Base-by-base conservation (phyloP, 2,797 vertebrate genomes). In the Sebastolobus altivelis region DNA sequence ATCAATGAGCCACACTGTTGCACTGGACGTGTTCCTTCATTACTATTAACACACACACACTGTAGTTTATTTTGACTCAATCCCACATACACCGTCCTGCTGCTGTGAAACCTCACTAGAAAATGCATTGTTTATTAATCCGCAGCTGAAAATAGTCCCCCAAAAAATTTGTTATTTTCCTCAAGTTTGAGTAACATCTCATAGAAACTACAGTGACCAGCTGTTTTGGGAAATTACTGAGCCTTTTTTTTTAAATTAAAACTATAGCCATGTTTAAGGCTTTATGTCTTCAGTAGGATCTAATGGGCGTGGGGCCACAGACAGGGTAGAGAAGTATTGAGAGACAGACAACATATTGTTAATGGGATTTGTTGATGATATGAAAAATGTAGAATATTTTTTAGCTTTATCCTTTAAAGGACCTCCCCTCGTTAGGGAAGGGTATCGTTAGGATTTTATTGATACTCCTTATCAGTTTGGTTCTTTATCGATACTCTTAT, bases 131-230 rank as follows among this genome's bases (percentile, higher is more conserved):
- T 63, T 58, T 68, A 33, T 75, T 38, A 55, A 46, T 69, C 27
- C 35, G 13, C 56, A 22, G 25, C 6, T 38, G n/a, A 63, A 80
- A 75, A 3, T 75, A 68, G 49, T 62, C 29, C 46, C 43, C 46
- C 13, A 20, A 25, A 0, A 25, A 55, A 40, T 33, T 3, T n/a
- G 33, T 4, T 13, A 13, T n/a, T 67, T n/a, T 1, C 3, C 37
- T 35, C 5, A 7, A 0, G 13, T 25, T 52, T 60, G 8, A 60
- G 54, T 12, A 38, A 31, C 2, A 6, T 59, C 43, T 59, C 4
- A 12, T 12, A 29, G 33, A 66, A 66, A 52, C 55, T 20, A 49
- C 5, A 25, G 58, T 6, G 18, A 8, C 14, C 59, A 37, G 40
- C 59, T 37, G n/a, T 25, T 49, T 49, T 7, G 4, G 55, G 56